These are phyloP conservation scores for Erebia palarica DNA, from an alignment of 2,888 invertebrate species.

Conservation along the genomic window DNA sequence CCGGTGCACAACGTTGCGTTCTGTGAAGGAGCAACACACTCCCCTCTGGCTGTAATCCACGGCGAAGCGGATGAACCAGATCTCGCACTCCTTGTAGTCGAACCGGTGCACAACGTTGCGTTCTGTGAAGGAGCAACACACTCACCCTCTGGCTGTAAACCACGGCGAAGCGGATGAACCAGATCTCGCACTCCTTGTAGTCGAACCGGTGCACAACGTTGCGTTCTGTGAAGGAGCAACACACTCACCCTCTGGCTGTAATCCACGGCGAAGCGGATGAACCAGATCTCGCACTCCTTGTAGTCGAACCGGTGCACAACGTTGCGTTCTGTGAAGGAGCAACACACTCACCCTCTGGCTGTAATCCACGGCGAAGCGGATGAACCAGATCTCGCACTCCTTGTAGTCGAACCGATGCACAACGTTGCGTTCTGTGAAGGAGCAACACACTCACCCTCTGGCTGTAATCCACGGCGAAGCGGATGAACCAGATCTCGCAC, in stretches of 20 bases:
- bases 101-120: constrained; percentile 92
- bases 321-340: constrained; percentile 74
- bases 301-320: constrained; percentile 95
- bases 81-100: constrained; percentile 97
- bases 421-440: constrained; percentile 84
- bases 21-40: constrained; percentile 38
- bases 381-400: constrained; percentile 99
- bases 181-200: constrained; percentile 97
- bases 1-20: constrained; percentile 92
- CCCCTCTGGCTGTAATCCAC: constrained; percentile 95
- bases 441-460: constrained; percentile 85
- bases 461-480: constrained; percentile 96
- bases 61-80: constrained; percentile 98
- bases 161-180: constrained; percentile 97
- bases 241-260: constrained; percentile 89
- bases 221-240: neutral
- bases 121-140: neutral
- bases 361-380: constrained; percentile 96
- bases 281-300: constrained; percentile 99
- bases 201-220: constrained; percentile 95
- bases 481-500: constrained; percentile 98
- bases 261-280: constrained; percentile 96
- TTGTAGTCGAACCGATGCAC: constrained; percentile 96
- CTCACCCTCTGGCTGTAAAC: constrained; percentile 93
- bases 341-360: constrained; percentile 87